Evolutionary conservation across 2,888 invertebrate genomes (phyloP).

Genomic region (Aleiodes alternator): DNA sequence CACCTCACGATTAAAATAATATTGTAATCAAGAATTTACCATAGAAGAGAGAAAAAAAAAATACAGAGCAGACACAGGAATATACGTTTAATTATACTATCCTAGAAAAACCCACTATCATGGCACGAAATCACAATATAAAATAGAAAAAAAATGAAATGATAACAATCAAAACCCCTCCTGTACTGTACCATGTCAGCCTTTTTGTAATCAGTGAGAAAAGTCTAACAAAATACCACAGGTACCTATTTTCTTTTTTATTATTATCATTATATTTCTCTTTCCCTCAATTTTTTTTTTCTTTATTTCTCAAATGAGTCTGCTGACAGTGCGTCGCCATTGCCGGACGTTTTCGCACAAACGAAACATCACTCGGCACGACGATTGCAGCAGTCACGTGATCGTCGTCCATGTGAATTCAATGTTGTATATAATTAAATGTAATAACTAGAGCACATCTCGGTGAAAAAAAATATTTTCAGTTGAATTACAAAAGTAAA

Average conservation of each 20-base stretch:
- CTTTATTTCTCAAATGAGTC: conserved; percentile 6
- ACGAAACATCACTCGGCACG: conserved; percentile 43
- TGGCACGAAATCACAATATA: conserved; percentile 18
- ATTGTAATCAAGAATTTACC: conserved; percentile 20
- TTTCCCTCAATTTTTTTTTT: neutral
- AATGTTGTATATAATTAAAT: conserved; percentile 45
- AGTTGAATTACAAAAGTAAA: conserved; percentile 10
- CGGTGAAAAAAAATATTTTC: conserved; percentile 23
- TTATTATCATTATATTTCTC: neutral
- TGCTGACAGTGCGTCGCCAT: conserved; percentile 34
- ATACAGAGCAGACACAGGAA: conserved; percentile 5
- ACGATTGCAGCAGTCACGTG: conserved; percentile 40
- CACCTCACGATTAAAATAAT: conserved; percentile 28
- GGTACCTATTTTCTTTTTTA: conserved; percentile 13
- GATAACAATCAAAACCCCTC: conserved; percentile 1
- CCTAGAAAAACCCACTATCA: conserved; percentile 20
- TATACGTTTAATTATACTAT: conserved; percentile 19
- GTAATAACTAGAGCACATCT: conserved; percentile 46
- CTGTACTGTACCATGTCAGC: conserved; percentile 1
- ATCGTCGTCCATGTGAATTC: conserved; percentile 45
- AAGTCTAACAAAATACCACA: conserved; percentile 24
- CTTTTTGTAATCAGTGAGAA: conserved; percentile 30
- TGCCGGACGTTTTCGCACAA: conserved; percentile 27
- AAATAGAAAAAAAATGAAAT: neutral
- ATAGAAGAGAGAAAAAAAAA: conserved; percentile 4